Base-by-base conservation (phyloP, 2,888 invertebrate genomes). In the Tupiocoris notatus region DNA sequence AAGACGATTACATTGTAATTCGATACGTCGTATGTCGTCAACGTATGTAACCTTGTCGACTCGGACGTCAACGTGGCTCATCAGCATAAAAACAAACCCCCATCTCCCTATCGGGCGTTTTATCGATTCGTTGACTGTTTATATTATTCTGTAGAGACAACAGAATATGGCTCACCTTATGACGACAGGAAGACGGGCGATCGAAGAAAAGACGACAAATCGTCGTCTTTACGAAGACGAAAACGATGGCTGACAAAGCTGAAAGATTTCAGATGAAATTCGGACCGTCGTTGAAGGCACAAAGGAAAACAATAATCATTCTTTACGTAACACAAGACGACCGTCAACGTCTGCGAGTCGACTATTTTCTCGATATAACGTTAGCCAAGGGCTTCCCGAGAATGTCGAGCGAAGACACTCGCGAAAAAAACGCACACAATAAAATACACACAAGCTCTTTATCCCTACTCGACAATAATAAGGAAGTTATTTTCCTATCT, bases 401-500 rank as follows among this genome's bases (percentile, higher is more conserved):
- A 7, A 24, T 18, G 39, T 39, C 23, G 39, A 7, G 65, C n/a
- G 17, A 24, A 67, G 2, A 67, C 67, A 67, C 67, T 57, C 67
- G 20, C 67, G 57, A 67, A 9, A 70, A 59, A 63, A 7, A 67
- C n/a, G n/a, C n/a, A 67, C 21, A 23, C 59, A 58, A 59, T 24
- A 16, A 63, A 73, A 73, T 73, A 21, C 73, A 70, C 70, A 17
- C 25, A 63, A 59, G 63, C 73, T 62, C 61, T 24, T 22, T n/a
- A 25, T 62, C 57, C 73, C 59, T 61, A 73, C 73, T 73, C 73
- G 64, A 76, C 62, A 78, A 78, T 78, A 78, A 78, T 77, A 78
- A 78, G 78, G 78, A 78, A 78, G 78, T 78, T 77, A 78, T 78
- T 78, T 77, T 77, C 78, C 77, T 77, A 78, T 78, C 78, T 75